Conservation (phyloP, 2,888 invertebrate species). For the Synergus itoensis region DNA sequence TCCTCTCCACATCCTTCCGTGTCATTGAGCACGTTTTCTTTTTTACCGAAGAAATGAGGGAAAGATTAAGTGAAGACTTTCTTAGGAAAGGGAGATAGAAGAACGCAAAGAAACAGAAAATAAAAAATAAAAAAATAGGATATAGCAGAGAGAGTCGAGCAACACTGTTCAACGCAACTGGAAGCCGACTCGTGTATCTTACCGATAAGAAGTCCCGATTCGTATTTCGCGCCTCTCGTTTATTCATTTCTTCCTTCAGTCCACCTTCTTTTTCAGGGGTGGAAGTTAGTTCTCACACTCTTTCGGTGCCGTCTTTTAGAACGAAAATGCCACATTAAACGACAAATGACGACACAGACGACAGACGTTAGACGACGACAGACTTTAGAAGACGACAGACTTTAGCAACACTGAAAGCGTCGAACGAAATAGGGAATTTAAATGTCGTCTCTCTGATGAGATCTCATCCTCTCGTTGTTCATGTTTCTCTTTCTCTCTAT, state of each 20-base stretch:
- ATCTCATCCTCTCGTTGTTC: conserved; percentile 58
- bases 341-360: conserved; percentile 59
- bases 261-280: conserved; percentile 25
- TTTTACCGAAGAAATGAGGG: conserved; percentile 44
- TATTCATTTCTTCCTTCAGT: conserved; percentile 29
- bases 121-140: conserved; percentile 45
- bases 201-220: conserved; percentile 72
- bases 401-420: conserved; percentile 62
- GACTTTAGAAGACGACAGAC: conserved; percentile 61
- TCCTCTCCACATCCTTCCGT: conserved; percentile 48
- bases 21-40: conserved; percentile 35
- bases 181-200: conserved; percentile 65
- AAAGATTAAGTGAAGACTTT: conserved; percentile 51
- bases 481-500: conserved; percentile 39
- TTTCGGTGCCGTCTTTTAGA: conserved; percentile 57
- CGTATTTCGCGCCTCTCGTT: conserved; percentile 52
- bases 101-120: conserved; percentile 40
- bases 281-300: conserved; percentile 49
- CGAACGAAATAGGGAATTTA: conserved; percentile 72
- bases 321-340: conserved; percentile 68
- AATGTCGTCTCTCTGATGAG: conserved; percentile 69
- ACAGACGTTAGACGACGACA: conserved; percentile 60
- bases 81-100: conserved; percentile 48
- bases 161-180: conserved; percentile 56
- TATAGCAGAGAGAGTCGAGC: conserved; percentile 43